phyloP scores from a whole-genome alignment of 1,140 invertebrate genomes.

The Apis mellifera region Amel_HAv3.1 CM009942.2:18501-19000 shows the following conservation, averaged over 20 bases:
- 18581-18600: conserved; percentile 57
- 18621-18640: conserved; percentile 57
- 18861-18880: not conserved
- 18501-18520: conserved; percentile 70
- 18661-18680: conserved; percentile 59
- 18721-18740: conserved; percentile 33
- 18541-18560: conserved; percentile 28
- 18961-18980: not conserved
- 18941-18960: not conserved
- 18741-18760: not conserved
- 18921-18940: no score
- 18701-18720: no score
- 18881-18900: not conserved
- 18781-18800: not conserved
- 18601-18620: conserved; percentile 61
- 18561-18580: conserved; percentile 39
- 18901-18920: not conserved
- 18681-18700: conserved; percentile 56
- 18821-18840: not conserved
- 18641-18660: conserved; percentile 65
- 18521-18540: conserved; percentile 36
- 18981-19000: not conserved
- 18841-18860: not conserved
- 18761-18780: not conserved
- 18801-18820: not conserved